A percentile compares a stretch with the other conserved stretches of the same genome.
Evolutionary conservation across 2,797 vertebrate species (phyloP).

Genomic region (Halcyon badia): DNA sequence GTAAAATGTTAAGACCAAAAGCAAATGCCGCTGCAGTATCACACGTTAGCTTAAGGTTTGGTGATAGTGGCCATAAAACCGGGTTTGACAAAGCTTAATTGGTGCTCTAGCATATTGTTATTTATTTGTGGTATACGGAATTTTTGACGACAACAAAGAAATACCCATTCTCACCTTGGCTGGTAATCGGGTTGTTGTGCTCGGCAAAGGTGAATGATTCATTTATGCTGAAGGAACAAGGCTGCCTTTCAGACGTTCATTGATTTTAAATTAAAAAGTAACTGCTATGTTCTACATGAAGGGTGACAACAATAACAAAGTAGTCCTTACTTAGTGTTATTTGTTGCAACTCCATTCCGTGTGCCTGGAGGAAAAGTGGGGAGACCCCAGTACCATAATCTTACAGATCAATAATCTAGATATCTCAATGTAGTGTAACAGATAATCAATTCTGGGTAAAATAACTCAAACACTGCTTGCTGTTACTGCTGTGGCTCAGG

Average conservation of each 20-base stretch:
- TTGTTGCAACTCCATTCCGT: slow-evolving; percentile 59
- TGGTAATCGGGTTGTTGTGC: slow-evolving; percentile 48
- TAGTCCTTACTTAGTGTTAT: slow-evolving; percentile 78
- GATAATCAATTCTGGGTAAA: slow-evolving; percentile 78
- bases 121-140: neutral
- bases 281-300: slow-evolving; percentile 81
- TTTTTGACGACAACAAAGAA: neutral
- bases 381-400: slow-evolving; percentile 68
- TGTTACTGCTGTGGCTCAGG: slow-evolving; percentile 61
- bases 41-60: neutral
- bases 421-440: slow-evolving; percentile 79
- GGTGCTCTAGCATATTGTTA: neutral
- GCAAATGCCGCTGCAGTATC: neutral
- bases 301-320: slow-evolving; percentile 81
- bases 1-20: neutral
- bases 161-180: slow-evolving; percentile 69
- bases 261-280: slow-evolving; percentile 87
- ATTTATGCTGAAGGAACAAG: slow-evolving; percentile 76
- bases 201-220: slow-evolving; percentile 78
- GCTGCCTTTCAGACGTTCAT: slow-evolving; percentile 77
- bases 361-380: slow-evolving; percentile 43
- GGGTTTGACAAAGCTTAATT: slow-evolving; percentile 14
- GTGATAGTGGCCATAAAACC: neutral
- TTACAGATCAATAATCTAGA: slow-evolving; percentile 80
- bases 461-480: slow-evolving; percentile 72